Evolutionary conservation across 2,888 invertebrate species (phyloP).

Genomic region (Brenthis hecate): DNA sequence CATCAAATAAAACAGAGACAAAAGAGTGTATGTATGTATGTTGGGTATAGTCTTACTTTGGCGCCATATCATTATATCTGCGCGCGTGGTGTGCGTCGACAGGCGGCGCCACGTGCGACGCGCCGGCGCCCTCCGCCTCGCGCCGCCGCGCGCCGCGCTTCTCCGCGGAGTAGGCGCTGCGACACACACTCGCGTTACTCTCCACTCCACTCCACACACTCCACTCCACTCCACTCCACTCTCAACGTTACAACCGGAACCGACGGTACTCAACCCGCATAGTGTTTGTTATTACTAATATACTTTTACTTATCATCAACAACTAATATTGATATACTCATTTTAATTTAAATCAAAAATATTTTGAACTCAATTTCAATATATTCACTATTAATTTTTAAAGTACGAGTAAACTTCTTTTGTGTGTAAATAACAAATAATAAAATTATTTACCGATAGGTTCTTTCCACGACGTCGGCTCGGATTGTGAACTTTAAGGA

Average conservation of each 20-base stretch:
- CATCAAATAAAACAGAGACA: too few species aligned
- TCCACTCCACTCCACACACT: conserved; percentile 16
- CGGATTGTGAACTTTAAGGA: conserved; percentile 32
- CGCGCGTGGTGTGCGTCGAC: conserved; percentile 85
- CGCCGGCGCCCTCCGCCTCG: conserved; percentile 55
- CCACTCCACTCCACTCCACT: conserved; percentile 6
- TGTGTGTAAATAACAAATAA: conserved; percentile 20
- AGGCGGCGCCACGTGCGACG: conserved; percentile 70
- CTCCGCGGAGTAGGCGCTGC: conserved; percentile 75
- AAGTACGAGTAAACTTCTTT: background rate
- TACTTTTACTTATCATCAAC: background rate
- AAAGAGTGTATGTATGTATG: too few species aligned
- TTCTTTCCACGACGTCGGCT: conserved; percentile 31
- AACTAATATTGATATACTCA: background rate
- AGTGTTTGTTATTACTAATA: background rate
- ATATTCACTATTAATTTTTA: background rate
- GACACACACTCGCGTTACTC: conserved; percentile 55
- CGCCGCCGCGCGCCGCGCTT: conserved; percentile 69
- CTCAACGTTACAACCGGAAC: conserved; percentile 13
- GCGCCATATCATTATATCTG: conserved; percentile 91
- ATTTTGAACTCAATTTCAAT: background rate
- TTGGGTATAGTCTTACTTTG: conserved; percentile 85
- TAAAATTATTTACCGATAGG: conserved; percentile 30
- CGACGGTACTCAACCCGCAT: conserved; percentile 12
- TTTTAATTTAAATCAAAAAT: background rate